Percentiles rank a stretch among this genome's conserved stretches.
Conservation (phyloP, 2,113 vertebrate genomes). For the Capreolus pygargus region DNA sequence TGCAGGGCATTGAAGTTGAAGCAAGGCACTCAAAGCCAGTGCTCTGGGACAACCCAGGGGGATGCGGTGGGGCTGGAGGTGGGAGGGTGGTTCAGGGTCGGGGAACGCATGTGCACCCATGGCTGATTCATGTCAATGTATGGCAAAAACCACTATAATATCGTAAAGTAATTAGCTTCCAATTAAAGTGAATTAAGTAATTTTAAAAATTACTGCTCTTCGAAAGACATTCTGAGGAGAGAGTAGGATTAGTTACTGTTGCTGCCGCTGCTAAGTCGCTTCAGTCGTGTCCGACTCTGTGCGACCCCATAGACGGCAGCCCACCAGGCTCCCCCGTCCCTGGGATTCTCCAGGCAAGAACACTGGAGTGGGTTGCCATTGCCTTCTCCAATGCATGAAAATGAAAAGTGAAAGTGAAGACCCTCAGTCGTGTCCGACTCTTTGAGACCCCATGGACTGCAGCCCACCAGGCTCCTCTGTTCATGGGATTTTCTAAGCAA, state of each 20-base stretch:
- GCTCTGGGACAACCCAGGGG: neutral
- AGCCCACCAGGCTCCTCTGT: too few species aligned
- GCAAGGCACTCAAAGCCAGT: neutral
- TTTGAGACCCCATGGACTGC: too few species aligned
- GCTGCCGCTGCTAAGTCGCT: too few species aligned
- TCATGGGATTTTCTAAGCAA: too few species aligned
- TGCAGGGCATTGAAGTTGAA: neutral
- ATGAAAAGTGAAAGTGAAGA: too few species aligned
- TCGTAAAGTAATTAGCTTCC: neutral
- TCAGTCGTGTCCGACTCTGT: too few species aligned
- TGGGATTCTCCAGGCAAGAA: too few species aligned
- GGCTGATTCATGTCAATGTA: neutral
- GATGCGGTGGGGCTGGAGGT: neutral
- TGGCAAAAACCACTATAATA: neutral
- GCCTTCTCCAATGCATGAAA: too few species aligned
- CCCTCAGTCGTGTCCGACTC: too few species aligned
- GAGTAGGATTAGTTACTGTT: neutral
- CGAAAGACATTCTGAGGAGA: neutral
- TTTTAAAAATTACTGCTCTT: neutral
- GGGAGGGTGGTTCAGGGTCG: neutral
- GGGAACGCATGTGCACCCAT: neutral
- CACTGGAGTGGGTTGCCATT: too few species aligned
- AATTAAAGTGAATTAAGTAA: neutral
- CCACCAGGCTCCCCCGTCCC: too few species aligned
- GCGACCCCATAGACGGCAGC: accelerated